Conservation (phyloP, 2,797 vertebrate species). For the Chrosomus eos region DNA sequence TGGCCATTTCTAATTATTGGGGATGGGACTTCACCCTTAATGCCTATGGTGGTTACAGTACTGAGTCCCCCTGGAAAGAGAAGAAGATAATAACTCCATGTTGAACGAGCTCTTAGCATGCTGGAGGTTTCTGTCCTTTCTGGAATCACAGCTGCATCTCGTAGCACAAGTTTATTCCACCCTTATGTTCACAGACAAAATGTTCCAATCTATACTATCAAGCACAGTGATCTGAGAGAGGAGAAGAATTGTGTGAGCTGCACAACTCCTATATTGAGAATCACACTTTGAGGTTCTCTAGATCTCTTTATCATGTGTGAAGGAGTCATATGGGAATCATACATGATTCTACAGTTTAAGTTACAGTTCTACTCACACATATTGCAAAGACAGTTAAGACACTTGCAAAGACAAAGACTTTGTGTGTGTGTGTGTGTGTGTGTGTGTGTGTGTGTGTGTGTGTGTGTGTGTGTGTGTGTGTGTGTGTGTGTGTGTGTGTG, state of each 20-base stretch:
- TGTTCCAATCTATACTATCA: conserved; percentile 12
- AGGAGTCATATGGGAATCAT: conserved; percentile 15
- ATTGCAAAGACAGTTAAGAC: neutral
- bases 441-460: neutral
- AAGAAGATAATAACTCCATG: neutral
- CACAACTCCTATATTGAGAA: neutral
- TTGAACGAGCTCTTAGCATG: neutral
- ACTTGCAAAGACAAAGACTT: too few species aligned
- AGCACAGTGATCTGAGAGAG: neutral
- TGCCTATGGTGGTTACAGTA: neutral
- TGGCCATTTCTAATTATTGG: neutral
- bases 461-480: neutral
- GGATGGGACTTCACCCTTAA: neutral
- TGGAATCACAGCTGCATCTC: conserved; percentile 6
- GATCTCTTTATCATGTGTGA: conserved; percentile 26
- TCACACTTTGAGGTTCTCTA: neutral
- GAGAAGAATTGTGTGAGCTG: neutral
- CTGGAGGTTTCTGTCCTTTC: neutral
- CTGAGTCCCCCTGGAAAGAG: neutral
- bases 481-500: conserved; percentile 5
- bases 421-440: neutral
- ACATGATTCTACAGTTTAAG: conserved; percentile 22
- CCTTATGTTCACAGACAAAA: conserved; percentile 3
- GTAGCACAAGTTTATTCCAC: neutral
- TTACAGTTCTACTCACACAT: too few species aligned